Conservation (phyloP, 2,888 invertebrate species). For the Psylliodes chrysocephalus region DNA sequence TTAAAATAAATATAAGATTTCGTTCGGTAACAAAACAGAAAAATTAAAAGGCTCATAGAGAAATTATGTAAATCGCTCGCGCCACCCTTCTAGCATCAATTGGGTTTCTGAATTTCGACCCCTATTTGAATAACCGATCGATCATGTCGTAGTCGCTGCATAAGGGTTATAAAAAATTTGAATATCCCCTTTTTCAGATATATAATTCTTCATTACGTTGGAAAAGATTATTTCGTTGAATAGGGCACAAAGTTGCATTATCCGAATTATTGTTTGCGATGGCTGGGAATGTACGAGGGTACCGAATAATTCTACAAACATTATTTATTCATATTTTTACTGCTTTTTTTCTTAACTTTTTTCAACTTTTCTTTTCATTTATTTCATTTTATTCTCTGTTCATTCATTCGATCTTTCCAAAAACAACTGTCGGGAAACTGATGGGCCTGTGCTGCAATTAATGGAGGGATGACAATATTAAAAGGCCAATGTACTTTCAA, state of each 20-base stretch:
- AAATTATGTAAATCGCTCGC: slow-evolving; percentile 42
- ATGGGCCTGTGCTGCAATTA: too few species aligned
- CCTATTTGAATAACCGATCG: slow-evolving; percentile 47
- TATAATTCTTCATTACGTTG: slow-evolving; percentile 41
- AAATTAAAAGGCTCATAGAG: slow-evolving; percentile 44
- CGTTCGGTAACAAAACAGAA: slow-evolving; percentile 39
- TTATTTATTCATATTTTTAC: too few species aligned
- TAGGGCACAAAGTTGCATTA: slow-evolving; percentile 2
- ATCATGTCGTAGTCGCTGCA: slow-evolving; percentile 35
- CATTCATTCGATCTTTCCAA: too few species aligned
- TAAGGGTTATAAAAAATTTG: slow-evolving; percentile 39
- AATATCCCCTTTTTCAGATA: slow-evolving; percentile 42
- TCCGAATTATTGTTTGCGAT: background rate
- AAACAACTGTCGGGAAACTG: too few species aligned
- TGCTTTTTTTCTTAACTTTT: too few species aligned
- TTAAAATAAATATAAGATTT: slow-evolving; percentile 45
- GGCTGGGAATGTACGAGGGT: too few species aligned
- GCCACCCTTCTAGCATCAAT: slow-evolving; percentile 41
- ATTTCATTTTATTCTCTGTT: too few species aligned
- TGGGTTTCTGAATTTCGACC: slow-evolving; percentile 44
- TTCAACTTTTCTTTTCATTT: too few species aligned
- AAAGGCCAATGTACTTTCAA: too few species aligned
- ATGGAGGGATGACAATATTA: too few species aligned
- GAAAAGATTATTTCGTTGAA: slow-evolving; percentile 39
- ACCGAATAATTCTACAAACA: too few species aligned